Evolutionary conservation across 2,888 invertebrate genomes (phyloP), one percentile per base, ranked within the genome.

Genomic region (Strigamia transsilvanica): DNA sequence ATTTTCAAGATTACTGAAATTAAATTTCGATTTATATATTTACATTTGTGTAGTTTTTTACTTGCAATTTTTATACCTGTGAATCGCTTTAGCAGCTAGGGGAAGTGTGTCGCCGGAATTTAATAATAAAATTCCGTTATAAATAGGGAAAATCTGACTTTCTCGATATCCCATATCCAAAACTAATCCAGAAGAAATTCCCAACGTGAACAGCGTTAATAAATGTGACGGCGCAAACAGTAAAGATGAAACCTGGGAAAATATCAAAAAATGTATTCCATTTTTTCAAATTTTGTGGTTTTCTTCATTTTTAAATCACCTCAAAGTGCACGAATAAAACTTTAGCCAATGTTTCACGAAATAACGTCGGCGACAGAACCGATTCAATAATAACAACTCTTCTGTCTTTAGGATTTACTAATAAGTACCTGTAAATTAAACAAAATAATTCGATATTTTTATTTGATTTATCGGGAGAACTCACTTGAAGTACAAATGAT

Each of bases 291-390:
- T 34, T 27, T 66, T 34, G 27, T n/a, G 3, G 1, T 27, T 27
- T 27, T 27, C 27, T 38, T 38, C 42, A n/a, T 27, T n/a, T 79
- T 32, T 38, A 12, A 85, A 86, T 89, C 87, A 95, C 95, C 91
- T 98, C 97, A 89, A 94, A 98, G 87, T 98, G 97, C 82, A 92
- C 91, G 87, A 96, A 98, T n/a, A 98, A 89, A 23, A 96, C 97
- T 88, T 94, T 94, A 0, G 97, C 97, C 12, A 99, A 89, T 0
- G 94, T 94, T 86, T 98, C 94, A 83, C 97, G 90, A 87, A 97
- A 93, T 82, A 92, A 88, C 0, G 95, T 94, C 4, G 92, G 94
- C 42, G 94, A 93, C 23, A 98, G 90, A 13, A 97, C 90, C 5
- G 96, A 97, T 88, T 99, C 99, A 23, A 98, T 93, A 41, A 99